Percentiles rank a stretch among this genome's conserved stretches.
Conservation (phyloP, 2,113 vertebrate species). For the Peucedramus taeniatus region DNA sequence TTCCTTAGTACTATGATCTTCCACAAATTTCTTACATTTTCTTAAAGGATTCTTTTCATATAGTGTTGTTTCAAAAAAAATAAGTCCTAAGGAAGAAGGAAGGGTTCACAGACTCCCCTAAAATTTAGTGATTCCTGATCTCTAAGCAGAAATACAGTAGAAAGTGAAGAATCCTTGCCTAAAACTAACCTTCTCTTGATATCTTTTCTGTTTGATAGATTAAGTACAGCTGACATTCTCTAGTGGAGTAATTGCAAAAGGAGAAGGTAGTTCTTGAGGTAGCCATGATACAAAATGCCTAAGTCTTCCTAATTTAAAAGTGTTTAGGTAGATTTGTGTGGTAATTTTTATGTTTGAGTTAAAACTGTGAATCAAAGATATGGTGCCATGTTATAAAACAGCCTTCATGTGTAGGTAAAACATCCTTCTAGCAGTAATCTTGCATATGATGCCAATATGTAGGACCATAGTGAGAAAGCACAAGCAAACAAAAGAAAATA, state of each 20-base stretch:
- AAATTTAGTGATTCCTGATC: not conserved
- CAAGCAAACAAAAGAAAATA: not conserved
- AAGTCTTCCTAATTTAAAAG: not conserved
- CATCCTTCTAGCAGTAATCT: not conserved
- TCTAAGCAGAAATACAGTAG: not conserved
- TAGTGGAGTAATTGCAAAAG: not conserved
- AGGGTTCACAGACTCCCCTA: not conserved
- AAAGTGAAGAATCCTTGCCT: not conserved
- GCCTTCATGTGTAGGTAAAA: not conserved
- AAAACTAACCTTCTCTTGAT: not conserved
- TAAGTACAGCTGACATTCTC: not conserved
- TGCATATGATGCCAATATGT: not conserved
- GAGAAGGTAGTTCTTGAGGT: not conserved
- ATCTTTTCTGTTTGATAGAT: not conserved
- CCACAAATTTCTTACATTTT: not conserved
- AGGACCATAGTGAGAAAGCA: not conserved
- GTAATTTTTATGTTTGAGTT: not conserved
- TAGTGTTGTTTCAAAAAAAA: not conserved
- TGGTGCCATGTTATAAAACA: not conserved
- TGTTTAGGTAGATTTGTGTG: not conserved
- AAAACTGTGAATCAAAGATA: not conserved
- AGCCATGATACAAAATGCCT: not conserved
- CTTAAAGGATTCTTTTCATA: not conserved
- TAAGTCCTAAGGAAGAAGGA: not conserved
- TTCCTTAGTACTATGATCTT: not conserved